Conservation (phyloP, 1,140 invertebrate species). For the Acromyrmex charruanus region DNA sequence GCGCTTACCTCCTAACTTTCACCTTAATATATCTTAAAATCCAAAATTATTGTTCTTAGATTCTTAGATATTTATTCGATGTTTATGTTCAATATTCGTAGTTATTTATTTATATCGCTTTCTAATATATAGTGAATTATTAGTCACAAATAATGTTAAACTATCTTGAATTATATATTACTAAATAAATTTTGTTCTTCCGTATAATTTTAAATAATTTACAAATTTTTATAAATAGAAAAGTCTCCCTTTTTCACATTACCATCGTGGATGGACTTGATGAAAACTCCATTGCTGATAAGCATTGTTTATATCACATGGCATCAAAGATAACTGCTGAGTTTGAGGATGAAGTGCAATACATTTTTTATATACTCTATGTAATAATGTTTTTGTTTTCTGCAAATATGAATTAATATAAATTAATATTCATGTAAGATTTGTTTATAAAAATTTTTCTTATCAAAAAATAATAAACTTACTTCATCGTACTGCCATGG, state of each 20-base stretch:
- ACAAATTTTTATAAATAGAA: slow-evolving; percentile 4
- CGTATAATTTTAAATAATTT: slow-evolving; percentile 20
- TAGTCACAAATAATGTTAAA: slow-evolving; percentile 21
- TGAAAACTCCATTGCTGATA: slow-evolving; percentile 96
- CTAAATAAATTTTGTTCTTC: slow-evolving; percentile 11
- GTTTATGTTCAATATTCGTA: background rate
- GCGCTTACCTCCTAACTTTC: background rate
- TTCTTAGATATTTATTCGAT: slow-evolving; percentile 21
- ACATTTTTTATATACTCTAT: slow-evolving; percentile 93
- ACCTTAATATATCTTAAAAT: background rate
- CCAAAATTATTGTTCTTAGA: background rate
- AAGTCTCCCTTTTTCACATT: slow-evolving; percentile 72
- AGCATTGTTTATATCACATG: slow-evolving; percentile 94
- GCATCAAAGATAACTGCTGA: slow-evolving; percentile 91
- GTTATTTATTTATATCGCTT: slow-evolving; percentile 12
- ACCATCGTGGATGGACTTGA: slow-evolving; percentile 91
- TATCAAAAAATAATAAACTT: slow-evolving; percentile 59
- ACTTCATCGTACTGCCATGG: slow-evolving; percentile 96
- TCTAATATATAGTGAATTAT: background rate
- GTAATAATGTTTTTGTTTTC: slow-evolving; percentile 92
- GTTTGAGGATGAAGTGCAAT: slow-evolving; percentile 94
- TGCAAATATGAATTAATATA: slow-evolving; percentile 72
- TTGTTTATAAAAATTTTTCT: slow-evolving; percentile 11
- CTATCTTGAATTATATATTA: slow-evolving; percentile 9
- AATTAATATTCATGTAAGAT: background rate